A percentile compares a stretch with the other conserved stretches of the same genome.
These are phyloP conservation scores for Dasyornis broadbenti DNA, from an alignment of 2,113 vertebrate species.

Conservation along the genomic window DNA sequence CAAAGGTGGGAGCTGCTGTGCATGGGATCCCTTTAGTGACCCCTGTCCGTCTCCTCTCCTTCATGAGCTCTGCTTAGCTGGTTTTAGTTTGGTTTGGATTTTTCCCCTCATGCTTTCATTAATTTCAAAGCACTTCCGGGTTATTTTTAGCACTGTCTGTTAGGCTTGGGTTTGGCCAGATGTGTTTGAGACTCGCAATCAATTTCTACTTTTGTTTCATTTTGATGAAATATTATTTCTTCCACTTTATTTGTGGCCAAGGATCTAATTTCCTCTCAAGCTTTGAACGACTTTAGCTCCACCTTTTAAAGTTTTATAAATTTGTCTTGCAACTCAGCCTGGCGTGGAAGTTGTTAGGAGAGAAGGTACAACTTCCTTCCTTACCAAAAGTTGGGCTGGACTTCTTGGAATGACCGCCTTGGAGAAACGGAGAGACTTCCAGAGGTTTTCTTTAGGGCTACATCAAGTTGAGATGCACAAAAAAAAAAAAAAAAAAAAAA, in stretches of 20 bases:
- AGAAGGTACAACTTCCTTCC: background rate
- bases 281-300: background rate
- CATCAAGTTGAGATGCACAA: accelerated
- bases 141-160: background rate
- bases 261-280: background rate
- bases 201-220: background rate
- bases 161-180: background rate
- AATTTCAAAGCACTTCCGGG: background rate
- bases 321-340: background rate
- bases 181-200: background rate
- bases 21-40: background rate
- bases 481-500: background rate
- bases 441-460: background rate
- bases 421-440: background rate
- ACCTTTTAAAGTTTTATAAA: background rate
- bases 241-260: background rate
- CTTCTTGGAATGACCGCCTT: background rate
- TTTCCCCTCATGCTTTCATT: background rate
- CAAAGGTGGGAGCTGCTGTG: background rate
- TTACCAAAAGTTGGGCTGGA: background rate
- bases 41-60: background rate
- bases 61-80: background rate
- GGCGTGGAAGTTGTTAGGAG: background rate
- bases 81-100: background rate
- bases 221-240: background rate